phyloP scores from a whole-genome alignment of 2,797 vertebrate genomes.

The Chloroceryle amazona region DNA sequence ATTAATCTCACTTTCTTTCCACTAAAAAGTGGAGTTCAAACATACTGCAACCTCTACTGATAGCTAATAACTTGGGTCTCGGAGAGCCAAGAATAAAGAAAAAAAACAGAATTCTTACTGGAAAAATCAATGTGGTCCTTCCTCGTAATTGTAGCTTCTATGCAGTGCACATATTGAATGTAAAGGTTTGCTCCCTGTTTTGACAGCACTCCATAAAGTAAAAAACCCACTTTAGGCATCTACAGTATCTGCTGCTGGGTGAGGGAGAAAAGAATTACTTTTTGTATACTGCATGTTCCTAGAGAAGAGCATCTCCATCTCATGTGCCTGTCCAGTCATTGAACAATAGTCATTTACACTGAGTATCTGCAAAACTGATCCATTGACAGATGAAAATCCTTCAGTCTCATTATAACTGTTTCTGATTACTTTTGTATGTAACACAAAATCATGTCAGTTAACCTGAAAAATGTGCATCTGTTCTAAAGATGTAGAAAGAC shows the following conservation, averaged over 20 bases:
- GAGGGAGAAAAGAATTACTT: neutral
- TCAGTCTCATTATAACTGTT: neutral
- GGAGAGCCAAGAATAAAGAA: slow-evolving; percentile 58
- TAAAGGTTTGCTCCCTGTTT: neutral
- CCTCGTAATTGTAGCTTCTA: neutral
- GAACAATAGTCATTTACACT: neutral
- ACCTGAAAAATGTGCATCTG: neutral
- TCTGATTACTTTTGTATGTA: neutral
- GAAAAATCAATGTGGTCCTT: slow-evolving; percentile 52
- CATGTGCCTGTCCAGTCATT: neutral
- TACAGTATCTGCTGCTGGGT: neutral
- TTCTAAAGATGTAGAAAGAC: neutral
- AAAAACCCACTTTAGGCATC: neutral
- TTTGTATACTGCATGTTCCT: neutral
- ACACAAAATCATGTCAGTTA: neutral
- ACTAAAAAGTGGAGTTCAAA: slow-evolving; percentile 69
- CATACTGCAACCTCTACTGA: slow-evolving; percentile 60
- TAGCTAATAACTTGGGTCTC: slow-evolving; percentile 68
- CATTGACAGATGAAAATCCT: neutral
- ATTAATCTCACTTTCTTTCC: slow-evolving; percentile 65
- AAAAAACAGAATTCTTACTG: slow-evolving; percentile 34
- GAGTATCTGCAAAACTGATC: neutral
- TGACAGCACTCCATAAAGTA: neutral
- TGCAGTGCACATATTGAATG: neutral
- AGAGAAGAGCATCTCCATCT: neutral